phyloP scores from a whole-genome alignment of 2,113 vertebrate genomes.

The Ranitomeya imitator region DNA sequence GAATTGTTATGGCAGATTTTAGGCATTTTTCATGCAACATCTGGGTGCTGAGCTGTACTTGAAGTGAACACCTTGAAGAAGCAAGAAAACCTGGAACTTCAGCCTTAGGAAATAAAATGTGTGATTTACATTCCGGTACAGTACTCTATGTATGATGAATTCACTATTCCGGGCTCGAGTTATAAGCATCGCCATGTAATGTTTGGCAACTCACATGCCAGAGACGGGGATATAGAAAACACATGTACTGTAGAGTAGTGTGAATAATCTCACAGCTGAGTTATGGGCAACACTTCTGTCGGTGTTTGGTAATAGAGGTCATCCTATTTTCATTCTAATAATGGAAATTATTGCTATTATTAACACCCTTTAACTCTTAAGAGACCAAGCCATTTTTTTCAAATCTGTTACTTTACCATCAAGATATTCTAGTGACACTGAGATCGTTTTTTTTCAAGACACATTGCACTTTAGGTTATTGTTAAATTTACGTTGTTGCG shows the following conservation, averaged over 20 bases:
- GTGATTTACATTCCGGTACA: neutral
- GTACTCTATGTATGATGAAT: neutral
- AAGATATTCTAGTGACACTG: too few relatives aligned
- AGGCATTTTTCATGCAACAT: neutral
- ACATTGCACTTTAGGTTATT: too few relatives aligned
- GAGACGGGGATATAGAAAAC: conserved; percentile 36
- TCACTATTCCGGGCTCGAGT: neutral
- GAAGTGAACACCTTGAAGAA: neutral
- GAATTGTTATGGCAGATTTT: neutral
- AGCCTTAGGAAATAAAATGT: neutral
- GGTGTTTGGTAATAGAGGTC: too few relatives aligned
- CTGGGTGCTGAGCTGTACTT: neutral
- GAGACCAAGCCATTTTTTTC: neutral
- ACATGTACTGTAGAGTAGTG: conserved; percentile 27
- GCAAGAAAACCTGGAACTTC: neutral
- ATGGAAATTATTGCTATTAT: too few relatives aligned
- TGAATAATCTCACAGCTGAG: too few relatives aligned
- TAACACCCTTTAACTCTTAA: too few relatives aligned
- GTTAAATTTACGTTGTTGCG: too few relatives aligned
- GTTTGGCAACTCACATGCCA: neutral
- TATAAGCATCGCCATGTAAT: conserved; percentile 8
- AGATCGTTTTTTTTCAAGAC: too few relatives aligned
- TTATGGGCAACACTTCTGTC: too few relatives aligned
- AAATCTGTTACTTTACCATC: too few relatives aligned
- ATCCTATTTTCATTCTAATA: too few relatives aligned